Percentiles rank a stretch among this genome's conserved stretches.
These are phyloP conservation scores for Lysandra bellargus DNA, from an alignment of 2,888 invertebrate species.

Conservation along the genomic window DNA sequence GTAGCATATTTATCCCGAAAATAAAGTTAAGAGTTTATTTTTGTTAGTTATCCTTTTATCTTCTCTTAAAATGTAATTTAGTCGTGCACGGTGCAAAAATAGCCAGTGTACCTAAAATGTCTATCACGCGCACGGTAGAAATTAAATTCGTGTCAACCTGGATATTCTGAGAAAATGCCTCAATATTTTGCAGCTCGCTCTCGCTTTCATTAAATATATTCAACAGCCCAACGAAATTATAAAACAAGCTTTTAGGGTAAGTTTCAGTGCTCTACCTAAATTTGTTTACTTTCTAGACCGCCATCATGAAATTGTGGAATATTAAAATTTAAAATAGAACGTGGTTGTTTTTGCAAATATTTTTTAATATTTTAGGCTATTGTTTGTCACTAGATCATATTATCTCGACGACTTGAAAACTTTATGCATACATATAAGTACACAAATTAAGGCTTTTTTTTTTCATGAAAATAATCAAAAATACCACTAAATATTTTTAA, in stretches of 20 bases:
- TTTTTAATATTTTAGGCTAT: too few relatives aligned
- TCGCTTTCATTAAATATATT: neutral
- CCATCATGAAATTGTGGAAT: neutral
- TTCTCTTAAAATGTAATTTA: neutral
- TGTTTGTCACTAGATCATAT: too few relatives aligned
- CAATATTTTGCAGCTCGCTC: neutral
- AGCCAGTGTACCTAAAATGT: neutral
- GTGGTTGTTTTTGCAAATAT: too few relatives aligned
- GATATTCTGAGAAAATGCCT: neutral
- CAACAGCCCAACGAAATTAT: neutral
- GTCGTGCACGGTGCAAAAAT: neutral
- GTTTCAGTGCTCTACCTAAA: neutral
- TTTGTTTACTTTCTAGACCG: neutral
- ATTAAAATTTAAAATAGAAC: neutral
- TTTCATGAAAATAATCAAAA: neutral
- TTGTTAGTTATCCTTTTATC: too few relatives aligned
- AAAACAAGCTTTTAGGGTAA: conserved; percentile 8
- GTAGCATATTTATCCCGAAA: too few relatives aligned
- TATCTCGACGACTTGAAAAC: too few relatives aligned
- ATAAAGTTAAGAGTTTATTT: too few relatives aligned
- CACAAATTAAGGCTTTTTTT: neutral
- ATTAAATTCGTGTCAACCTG: neutral
- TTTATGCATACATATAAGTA: too few relatives aligned
- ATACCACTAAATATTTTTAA: neutral
- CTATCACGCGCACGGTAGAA: neutral